These are phyloP conservation scores for Cheilinus undulatus DNA, from an alignment of 2,113 vertebrate genomes.

Conservation along the genomic window DNA sequence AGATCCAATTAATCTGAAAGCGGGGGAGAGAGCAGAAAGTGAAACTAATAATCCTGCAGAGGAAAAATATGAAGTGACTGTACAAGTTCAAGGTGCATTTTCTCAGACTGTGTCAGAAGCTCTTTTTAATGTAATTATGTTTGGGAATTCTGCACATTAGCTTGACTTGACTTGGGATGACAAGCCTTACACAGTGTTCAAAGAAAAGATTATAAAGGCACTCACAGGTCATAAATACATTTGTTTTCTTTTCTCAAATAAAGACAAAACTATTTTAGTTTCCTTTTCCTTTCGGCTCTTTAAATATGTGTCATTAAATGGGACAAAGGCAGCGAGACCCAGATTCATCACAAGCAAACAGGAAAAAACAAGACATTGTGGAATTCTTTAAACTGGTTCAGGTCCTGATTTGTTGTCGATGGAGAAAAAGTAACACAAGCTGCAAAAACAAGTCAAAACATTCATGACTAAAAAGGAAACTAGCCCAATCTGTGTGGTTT, in stretches of 20 bases:
- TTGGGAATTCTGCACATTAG: too few relatives aligned
- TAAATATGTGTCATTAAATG: background rate
- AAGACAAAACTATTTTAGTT: background rate
- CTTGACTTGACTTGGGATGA: background rate
- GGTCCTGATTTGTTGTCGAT: background rate
- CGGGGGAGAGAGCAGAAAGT: background rate
- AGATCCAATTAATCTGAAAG: background rate
- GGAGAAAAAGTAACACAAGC: background rate
- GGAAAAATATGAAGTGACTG: background rate
- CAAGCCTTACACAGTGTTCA: background rate
- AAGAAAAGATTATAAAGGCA: background rate
- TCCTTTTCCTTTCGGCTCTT: background rate
- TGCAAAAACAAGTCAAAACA: background rate
- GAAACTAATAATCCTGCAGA: background rate
- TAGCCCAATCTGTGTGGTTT: too few relatives aligned
- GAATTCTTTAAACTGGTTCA: background rate
- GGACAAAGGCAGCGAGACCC: background rate
- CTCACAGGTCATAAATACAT: background rate
- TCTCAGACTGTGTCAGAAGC: too few relatives aligned
- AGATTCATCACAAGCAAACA: background rate
- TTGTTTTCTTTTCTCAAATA: background rate
- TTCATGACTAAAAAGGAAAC: too few relatives aligned
- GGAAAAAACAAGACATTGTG: conserved; percentile 12
- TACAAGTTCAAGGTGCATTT: background rate
- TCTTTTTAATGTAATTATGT: too few relatives aligned